Base-by-base conservation (phyloP, 64 coral and sea anemone genomes). In the Porites australiensis region DNA sequence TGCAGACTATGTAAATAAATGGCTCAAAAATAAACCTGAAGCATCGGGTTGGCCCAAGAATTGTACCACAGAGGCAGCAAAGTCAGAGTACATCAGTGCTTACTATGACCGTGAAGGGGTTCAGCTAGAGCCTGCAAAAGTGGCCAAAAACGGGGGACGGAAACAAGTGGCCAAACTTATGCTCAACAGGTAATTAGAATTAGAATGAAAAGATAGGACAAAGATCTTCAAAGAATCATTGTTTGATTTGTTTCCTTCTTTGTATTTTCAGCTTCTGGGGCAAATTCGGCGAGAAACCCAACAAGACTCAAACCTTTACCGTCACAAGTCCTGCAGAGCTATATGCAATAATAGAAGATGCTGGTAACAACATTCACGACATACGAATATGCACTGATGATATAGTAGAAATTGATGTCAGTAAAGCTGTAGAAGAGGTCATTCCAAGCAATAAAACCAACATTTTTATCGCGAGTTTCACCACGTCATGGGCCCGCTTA, bases 101-200 rank as follows among this genome's bases (percentile, higher is more conserved):
- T 64, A 46, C 14, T 3, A 86, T 5, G 4, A 20, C 14, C 3
- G 37, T 3, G 58, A 86, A 15, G 83, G 62, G 3, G 43, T 86
- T 14, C 8, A 6, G 22, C 44, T 86, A 37, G 27, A 37, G 27
- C 27, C 27, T 61, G 64, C 45, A 7, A 77, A 88, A 46, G 45
- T 88, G 19, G 48, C 48, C 19, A 66, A 88, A 27, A 88, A 88
- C 37, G 69, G 69, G 49, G 86, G 86, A 14, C 44, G 49, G 13
- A 54, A 60, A 13, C 3, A 8, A 21, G 14, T 55, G 13, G 86
- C 86, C 4, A 88, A 88, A 51, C 6, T 88, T 3, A 45, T 37
- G 67, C 70, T 88, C 4, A 88, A 88, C 22, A 54, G 64, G 27
- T 37, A 37, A 37, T 37, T 37, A 37, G 27, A 37, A 37, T 37